Evolutionary conservation across 2,888 invertebrate species (phyloP), one percentile per base, ranked within the genome.

Genomic region (Agriotes lineatus): DNA sequence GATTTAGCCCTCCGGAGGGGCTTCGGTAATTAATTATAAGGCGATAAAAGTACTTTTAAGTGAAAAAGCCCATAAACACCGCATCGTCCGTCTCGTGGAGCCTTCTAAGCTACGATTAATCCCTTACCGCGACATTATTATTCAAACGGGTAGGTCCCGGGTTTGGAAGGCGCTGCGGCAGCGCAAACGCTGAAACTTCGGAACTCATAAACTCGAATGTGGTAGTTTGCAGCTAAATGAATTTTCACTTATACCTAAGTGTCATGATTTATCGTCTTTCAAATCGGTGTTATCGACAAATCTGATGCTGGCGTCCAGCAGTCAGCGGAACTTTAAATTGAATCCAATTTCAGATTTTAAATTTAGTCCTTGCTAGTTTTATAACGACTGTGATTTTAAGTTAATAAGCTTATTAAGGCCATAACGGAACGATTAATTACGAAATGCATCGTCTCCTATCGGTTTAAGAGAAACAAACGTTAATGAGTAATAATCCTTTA

Each of bases 121-220:
- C 65, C 65, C 44, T 50, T 39, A 39, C 58, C 57, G 39, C 65
- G 19, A 22, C 44, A 67, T 67, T 67, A 61, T 67, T 67, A 67
- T 67, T 67, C 67, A 67, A 67, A 61, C 67, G 19, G 67, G 44
- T 44, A 19, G 45, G 45, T 37, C 42, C 25, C 54, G 35, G 20
- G 30, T 61, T 67, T 62, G 16, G 54, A 67, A 61, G 44, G 52
- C 54, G 25, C 22, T 18, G n/a, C 30, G 25, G 30, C 12, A 44
- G 10, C 63, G 18, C 30, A 56, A 54, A 54, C 22, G 19, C 35
- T 30, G 45, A 16, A 30, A 62, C 42, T 67, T 60, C 22, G 56
- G 42, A 42, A 22, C 61, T 39, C 54, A 39, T 48, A 61, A 54
- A 60, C 42, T 20, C 45, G 16, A 37, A 48, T 59, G 19, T 45